phyloP scores from a whole-genome alignment of 2,113 vertebrate species.

The Amphilophus citrinellus region DNA sequence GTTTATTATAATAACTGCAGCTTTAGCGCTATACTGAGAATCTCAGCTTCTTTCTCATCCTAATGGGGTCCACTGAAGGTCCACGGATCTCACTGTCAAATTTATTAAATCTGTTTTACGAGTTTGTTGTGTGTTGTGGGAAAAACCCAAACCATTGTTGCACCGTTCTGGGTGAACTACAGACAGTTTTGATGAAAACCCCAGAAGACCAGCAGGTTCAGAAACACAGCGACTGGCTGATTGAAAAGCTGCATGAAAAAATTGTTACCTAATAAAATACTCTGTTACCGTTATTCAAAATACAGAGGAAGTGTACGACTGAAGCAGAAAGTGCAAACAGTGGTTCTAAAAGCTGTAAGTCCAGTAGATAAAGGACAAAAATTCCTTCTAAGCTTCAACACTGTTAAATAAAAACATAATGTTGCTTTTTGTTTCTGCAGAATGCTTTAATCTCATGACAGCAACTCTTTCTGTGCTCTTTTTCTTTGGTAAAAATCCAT shows the following conservation, averaged over 20 bases:
- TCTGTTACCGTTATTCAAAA: neutral
- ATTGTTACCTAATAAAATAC: neutral
- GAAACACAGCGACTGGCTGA: neutral
- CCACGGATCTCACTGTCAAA: neutral
- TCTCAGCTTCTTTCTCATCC: neutral
- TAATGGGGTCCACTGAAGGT: neutral
- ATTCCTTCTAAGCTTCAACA: neutral
- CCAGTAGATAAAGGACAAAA: neutral
- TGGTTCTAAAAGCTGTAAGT: no score
- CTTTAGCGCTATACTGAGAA: neutral
- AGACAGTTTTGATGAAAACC: neutral
- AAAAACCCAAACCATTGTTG: neutral
- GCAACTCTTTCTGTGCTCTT: neutral
- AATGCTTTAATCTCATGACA: neutral
- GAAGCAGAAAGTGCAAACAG: neutral
- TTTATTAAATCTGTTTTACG: fast-evolving
- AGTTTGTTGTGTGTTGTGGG: neutral
- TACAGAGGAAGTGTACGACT: neutral
- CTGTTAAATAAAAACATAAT: neutral
- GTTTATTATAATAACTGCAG: neutral
- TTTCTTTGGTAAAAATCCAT: neutral
- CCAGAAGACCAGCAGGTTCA: neutral
- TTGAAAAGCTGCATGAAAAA: neutral
- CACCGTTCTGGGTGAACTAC: neutral
- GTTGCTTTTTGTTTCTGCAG: neutral